A percentile compares a stretch with the other conserved stretches of the same genome.
phyloP scores from a whole-genome alignment of 2,113 vertebrate genomes.

The Aldabrachelys gigantea region DNA sequence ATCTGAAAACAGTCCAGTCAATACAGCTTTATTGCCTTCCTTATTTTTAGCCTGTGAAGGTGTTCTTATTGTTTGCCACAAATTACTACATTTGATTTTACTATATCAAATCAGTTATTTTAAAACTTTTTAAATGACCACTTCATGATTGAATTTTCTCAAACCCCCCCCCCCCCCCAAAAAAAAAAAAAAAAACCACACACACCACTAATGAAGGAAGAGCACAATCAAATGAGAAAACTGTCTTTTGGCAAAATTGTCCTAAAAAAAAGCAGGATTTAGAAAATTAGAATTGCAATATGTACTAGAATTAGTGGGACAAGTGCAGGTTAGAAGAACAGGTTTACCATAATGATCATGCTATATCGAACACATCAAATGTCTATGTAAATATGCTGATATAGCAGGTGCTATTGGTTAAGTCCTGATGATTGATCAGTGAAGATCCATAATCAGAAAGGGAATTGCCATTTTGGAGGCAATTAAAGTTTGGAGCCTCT shows the following conservation, averaged over 20 bases:
- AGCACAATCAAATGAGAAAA: background rate
- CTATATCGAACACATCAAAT: background rate
- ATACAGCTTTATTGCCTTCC: background rate
- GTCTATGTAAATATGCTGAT: background rate
- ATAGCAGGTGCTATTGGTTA: background rate
- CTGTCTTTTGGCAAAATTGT: background rate
- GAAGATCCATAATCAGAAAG: background rate
- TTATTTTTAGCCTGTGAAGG: background rate
- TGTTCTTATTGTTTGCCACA: background rate
- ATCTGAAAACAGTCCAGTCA: background rate
- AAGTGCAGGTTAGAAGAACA: accelerated
- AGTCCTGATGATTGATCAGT: background rate
- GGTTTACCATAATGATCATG: background rate
- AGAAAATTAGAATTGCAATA: background rate
- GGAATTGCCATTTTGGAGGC: background rate
- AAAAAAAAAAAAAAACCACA: no score
- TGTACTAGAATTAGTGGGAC: background rate
- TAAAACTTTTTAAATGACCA: background rate
- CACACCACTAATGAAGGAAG: background rate
- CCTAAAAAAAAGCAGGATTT: background rate
- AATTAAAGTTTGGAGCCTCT: background rate
- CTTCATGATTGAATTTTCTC: background rate
- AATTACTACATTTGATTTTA: background rate
- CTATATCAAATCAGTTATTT: background rate
- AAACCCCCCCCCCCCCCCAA: no score